These are phyloP conservation scores for Nothura maculosa DNA, from an alignment of 2,797 vertebrate genomes.

Conservation along the genomic window DNA sequence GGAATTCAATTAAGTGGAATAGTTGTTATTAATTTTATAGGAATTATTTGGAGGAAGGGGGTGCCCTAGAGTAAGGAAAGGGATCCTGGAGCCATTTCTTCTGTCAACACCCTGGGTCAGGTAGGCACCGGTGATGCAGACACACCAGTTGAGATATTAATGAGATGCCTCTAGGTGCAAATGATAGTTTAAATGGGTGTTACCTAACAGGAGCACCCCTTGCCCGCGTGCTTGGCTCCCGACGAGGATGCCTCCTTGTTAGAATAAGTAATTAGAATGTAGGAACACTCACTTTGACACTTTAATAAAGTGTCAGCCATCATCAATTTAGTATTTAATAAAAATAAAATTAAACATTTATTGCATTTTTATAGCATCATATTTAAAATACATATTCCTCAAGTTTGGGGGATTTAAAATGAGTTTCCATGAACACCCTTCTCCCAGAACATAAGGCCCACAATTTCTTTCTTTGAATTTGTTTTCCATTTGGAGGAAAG, in stretches of 20 bases:
- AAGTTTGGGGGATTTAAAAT: conserved; percentile 48
- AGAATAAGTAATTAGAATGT: conserved; percentile 88
- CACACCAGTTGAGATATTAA: conserved; percentile 93
- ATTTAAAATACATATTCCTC: conserved; percentile 61
- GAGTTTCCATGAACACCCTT: neutral
- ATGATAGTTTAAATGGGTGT: conserved; percentile 99
- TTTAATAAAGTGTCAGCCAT: conserved; percentile 87
- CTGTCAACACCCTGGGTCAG: conserved; percentile 88
- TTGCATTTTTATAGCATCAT: conserved; percentile 66
- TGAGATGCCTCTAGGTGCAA: conserved; percentile 98
- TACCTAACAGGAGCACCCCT: conserved; percentile 88
- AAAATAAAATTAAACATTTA: conserved; percentile 87
- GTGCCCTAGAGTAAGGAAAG: conserved; percentile 73
- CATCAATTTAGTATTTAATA: conserved; percentile 83
- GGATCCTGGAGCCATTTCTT: conserved; percentile 83
- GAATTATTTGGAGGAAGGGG: conserved; percentile 81
- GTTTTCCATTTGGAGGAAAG: neutral
- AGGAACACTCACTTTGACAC: conserved; percentile 82
- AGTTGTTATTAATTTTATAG: conserved; percentile 86
- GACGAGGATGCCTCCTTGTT: conserved; percentile 82
- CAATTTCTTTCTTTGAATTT: neutral
- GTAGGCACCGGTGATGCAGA: conserved; percentile 86
- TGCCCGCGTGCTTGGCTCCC: conserved; percentile 77
- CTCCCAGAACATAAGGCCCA: neutral
- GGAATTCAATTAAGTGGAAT: conserved; percentile 83